Conservation (phyloP, 2,797 vertebrate genomes). For the Gadopsis bispinosus region DNA sequence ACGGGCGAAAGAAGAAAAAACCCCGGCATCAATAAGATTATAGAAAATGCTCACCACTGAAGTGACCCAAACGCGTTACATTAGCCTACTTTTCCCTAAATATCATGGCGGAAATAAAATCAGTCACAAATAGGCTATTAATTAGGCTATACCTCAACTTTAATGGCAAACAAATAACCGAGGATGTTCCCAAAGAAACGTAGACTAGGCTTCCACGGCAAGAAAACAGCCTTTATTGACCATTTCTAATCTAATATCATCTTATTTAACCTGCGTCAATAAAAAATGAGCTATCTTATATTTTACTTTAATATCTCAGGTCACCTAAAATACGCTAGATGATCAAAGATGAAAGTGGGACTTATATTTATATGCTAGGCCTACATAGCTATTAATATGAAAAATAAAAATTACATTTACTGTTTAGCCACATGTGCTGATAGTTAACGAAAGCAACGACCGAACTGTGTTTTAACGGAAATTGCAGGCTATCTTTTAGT, state of each 20-base stretch:
- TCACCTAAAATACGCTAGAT: neutral
- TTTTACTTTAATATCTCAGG: constrained; percentile 6
- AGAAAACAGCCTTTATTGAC: constrained; percentile 26
- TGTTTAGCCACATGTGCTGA: constrained; percentile 8
- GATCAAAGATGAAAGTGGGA: neutral
- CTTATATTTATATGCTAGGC: neutral
- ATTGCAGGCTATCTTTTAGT: neutral
- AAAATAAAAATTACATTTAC: neutral
- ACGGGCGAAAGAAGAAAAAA: constrained; percentile 25
- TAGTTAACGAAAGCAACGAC: constrained; percentile 15
- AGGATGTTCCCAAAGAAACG: neutral
- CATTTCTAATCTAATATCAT: constrained; percentile 33
- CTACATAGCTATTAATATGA: neutral
- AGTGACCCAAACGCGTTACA: neutral
- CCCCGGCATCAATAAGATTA: constrained; percentile 26
- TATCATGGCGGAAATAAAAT: constrained; percentile 18
- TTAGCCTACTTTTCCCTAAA: neutral
- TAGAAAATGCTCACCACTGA: neutral
- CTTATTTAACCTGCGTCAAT: constrained; percentile 6
- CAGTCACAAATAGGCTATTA: neutral
- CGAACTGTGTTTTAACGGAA: constrained; percentile 21
- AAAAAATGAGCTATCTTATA: neutral
- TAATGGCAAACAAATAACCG: constrained; percentile 12
- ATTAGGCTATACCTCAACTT: neutral
- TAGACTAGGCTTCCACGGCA: neutral